These are phyloP conservation scores for Nothobranchius furzeri DNA, from an alignment of 2,113 vertebrate species.

Conservation along the genomic window DNA sequence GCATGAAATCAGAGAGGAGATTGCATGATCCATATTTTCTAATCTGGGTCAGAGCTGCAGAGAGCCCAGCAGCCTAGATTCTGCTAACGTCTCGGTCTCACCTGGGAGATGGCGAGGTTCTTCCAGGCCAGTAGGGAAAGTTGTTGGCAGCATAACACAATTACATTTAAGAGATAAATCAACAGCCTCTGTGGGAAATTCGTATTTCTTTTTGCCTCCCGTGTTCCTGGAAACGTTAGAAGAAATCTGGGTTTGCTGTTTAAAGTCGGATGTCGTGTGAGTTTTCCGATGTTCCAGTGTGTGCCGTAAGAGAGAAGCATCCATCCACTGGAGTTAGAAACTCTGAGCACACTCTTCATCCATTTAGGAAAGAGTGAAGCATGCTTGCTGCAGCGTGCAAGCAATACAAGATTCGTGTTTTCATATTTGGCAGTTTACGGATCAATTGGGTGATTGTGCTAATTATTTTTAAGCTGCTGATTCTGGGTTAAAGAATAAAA, in stretches of 20 bases:
- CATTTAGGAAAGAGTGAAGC: slow-evolving; percentile 4
- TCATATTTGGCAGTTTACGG: not conserved
- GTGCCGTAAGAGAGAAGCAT: not conserved
- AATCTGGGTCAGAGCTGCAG: slow-evolving; percentile 40
- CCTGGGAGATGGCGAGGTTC: slow-evolving; percentile 31
- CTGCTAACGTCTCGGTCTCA: slow-evolving; percentile 26
- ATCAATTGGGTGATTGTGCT: not conserved
- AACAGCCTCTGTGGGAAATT: slow-evolving; percentile 3
- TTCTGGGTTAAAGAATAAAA: not conserved
- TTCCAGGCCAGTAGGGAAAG: slow-evolving; percentile 19
- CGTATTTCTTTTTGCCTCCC: slow-evolving; percentile 2
- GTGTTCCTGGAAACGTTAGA: not conserved
- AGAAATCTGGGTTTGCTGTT: slow-evolving; percentile 2
- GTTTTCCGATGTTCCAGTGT: not conserved
- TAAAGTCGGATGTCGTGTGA: not conserved
- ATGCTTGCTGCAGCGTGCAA: not conserved
- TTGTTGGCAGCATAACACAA: slow-evolving; percentile 22
- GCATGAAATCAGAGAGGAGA: slow-evolving; percentile 28
- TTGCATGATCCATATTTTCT: slow-evolving; percentile 24
- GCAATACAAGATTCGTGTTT: slow-evolving; percentile 1
- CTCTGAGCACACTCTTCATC: not conserved
- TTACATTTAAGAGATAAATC: slow-evolving; percentile 30
- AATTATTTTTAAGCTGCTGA: not conserved
- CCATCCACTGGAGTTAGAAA: slow-evolving; percentile 1
- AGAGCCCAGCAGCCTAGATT: slow-evolving; percentile 16